Evolutionary conservation across 2,888 invertebrate genomes (phyloP).

Genomic region (Choristoneura rosaceana): DNA sequence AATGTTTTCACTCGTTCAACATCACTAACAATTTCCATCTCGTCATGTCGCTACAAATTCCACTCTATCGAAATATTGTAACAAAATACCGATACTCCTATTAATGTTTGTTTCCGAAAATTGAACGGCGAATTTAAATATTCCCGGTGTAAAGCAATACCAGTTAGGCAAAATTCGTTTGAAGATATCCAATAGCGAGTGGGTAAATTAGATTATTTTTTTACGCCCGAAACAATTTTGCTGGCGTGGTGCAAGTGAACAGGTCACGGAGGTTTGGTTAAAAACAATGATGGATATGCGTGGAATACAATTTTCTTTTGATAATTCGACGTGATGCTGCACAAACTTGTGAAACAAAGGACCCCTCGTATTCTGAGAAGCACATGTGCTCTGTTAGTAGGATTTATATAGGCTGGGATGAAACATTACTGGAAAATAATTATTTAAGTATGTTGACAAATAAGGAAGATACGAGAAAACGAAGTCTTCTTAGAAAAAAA

Average conservation of each 20-base stretch:
- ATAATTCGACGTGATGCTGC: too few species aligned
- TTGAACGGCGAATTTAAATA: slow-evolving; percentile 38
- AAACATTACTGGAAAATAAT: too few species aligned
- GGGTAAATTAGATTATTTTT: slow-evolving; percentile 41
- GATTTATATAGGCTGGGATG: too few species aligned
- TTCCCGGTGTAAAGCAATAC: slow-evolving; percentile 28
- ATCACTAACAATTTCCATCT: background rate
- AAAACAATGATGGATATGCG: too few species aligned
- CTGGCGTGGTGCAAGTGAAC: background rate
- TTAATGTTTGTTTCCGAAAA: slow-evolving; percentile 28
- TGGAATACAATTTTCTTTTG: too few species aligned
- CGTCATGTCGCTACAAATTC: background rate
- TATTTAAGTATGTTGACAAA: too few species aligned
- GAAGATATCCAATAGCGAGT: slow-evolving; percentile 38
- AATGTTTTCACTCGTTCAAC: background rate
- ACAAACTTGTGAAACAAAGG: too few species aligned
- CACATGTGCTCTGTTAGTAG: too few species aligned
- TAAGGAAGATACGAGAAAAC: too few species aligned
- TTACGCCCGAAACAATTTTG: slow-evolving; percentile 37
- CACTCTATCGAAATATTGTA: slow-evolving; percentile 3
- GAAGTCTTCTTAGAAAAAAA: too few species aligned
- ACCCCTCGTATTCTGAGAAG: too few species aligned
- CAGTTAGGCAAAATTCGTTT: slow-evolving; percentile 39
- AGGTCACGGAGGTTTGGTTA: too few species aligned
- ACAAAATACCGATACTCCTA: slow-evolving; percentile 28